A percentile compares a stretch with the other conserved stretches of the same genome.
Conservation (phyloP, 2,797 vertebrate genomes). For the Emys orbicularis region DNA sequence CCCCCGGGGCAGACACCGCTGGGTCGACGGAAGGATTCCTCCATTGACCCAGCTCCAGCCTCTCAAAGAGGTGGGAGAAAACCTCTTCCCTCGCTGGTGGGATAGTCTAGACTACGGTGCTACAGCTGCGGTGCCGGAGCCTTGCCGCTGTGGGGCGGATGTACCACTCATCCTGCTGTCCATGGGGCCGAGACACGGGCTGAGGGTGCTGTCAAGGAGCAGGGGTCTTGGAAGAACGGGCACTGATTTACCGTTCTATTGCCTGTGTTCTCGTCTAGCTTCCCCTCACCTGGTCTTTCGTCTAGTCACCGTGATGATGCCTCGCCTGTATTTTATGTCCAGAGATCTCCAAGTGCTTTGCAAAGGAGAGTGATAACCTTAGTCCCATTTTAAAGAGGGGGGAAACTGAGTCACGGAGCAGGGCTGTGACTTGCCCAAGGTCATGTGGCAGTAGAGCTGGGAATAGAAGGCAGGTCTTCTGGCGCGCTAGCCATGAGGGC, state of each 20-base stretch:
- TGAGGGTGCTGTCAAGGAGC: neutral
- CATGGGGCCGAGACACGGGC: neutral
- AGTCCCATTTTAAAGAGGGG: neutral
- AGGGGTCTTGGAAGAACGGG: neutral
- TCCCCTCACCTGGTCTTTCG: too few species aligned
- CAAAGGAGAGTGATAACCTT: neutral
- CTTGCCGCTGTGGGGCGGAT: neutral
- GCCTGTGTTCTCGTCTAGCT: too few species aligned
- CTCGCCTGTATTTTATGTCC: neutral
- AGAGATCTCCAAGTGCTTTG: too few species aligned
- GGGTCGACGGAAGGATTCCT: neutral
- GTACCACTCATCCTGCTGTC: neutral
- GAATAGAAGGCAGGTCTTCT: neutral
- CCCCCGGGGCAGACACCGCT: too few species aligned
- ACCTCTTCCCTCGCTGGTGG: neutral
- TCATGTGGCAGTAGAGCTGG: neutral
- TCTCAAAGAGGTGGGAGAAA: too few species aligned
- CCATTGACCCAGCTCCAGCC: neutral
- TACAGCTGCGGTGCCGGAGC: too few species aligned
- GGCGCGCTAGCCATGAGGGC: neutral
- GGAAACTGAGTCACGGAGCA: neutral
- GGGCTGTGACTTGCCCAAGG: neutral
- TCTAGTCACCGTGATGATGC: neutral
- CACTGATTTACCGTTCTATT: neutral
- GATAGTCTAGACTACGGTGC: neutral